These are phyloP conservation scores for Sus cebifrons DNA, from an alignment of 2,797 vertebrate genomes.

Conservation along the genomic window DNA sequence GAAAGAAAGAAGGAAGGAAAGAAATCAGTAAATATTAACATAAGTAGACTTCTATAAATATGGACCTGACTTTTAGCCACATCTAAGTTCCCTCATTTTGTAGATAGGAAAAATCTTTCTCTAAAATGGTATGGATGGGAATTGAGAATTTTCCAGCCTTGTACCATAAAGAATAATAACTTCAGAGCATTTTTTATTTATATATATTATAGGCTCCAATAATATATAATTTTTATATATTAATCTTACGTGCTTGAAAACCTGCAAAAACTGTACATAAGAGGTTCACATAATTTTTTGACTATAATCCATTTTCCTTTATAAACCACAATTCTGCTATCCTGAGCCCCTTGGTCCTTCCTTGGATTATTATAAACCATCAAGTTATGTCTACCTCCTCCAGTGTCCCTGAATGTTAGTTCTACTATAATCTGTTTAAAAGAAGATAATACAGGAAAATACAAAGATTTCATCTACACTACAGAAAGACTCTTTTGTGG, in stretches of 20 bases:
- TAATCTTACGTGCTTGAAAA: neutral
- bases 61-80: neutral
- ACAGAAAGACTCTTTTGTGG: neutral
- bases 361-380: neutral
- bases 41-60: slow-evolving; percentile 19
- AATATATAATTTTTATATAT: too few species aligned
- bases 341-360: neutral
- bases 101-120: neutral
- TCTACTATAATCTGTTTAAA: neutral
- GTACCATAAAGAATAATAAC: neutral
- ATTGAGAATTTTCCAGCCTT: slow-evolving; percentile 1
- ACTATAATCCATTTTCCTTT: neutral
- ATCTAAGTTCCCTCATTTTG: neutral
- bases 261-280: neutral
- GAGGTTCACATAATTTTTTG: neutral
- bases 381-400: neutral
- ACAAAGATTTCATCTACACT: neutral
- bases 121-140: neutral
- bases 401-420: neutral
- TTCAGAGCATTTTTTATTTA: too few species aligned
- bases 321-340: neutral
- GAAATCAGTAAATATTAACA: slow-evolving; percentile 39
- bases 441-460: neutral
- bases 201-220: too few species aligned
- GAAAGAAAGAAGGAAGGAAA: neutral